Conservation (phyloP, 2,113 vertebrate species). For the Pollimyrus isidori region DNA sequence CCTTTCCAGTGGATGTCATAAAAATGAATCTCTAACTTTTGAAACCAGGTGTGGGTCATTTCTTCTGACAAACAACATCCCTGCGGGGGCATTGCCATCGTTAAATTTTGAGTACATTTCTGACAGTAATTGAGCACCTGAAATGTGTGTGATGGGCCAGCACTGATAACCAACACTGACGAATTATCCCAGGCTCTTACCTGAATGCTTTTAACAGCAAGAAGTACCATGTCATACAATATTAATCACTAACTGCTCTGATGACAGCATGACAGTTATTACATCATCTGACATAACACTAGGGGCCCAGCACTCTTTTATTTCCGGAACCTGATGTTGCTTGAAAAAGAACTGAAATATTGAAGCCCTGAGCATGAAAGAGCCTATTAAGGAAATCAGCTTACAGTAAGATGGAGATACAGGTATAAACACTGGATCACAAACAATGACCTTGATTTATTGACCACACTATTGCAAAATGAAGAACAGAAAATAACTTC, state of each 20-base stretch:
- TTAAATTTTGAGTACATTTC: conserved; percentile 5
- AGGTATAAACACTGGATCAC: not conserved
- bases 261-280: not conserved
- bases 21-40: not conserved
- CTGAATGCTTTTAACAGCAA: not conserved
- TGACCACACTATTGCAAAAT: not conserved
- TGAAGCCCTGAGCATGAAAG: not conserved
- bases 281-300: conserved; percentile 3
- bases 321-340: not conserved
- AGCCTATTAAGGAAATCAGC: not conserved
- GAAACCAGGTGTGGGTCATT: conserved; percentile 6
- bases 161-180: not conserved
- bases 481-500: not conserved
- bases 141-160: not conserved
- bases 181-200: not conserved
- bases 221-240: not conserved
- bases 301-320: not conserved
- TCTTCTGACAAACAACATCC: not conserved
- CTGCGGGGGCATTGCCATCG: not conserved
- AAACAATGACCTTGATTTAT: not conserved
- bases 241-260: conserved; percentile 1
- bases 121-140: conserved; percentile 6
- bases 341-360: not conserved
- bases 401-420: not conserved
- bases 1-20: not conserved